Percentiles rank a stretch among this genome's conserved stretches.
phyloP scores from a whole-genome alignment of 1,140 invertebrate species.

The Harpegnathos saltator region DNA sequence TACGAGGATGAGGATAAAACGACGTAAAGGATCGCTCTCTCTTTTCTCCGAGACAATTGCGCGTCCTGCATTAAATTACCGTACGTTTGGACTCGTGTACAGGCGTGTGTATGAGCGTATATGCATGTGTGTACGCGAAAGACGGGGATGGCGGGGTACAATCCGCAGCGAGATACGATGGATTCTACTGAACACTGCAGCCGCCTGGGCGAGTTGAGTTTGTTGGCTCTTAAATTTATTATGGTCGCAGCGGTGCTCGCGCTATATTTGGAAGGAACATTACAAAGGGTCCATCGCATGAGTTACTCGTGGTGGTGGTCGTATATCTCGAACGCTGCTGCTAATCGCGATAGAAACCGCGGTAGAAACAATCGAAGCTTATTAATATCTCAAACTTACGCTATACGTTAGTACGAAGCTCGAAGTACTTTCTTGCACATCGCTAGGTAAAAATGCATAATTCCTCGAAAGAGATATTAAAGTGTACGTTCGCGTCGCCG shows the following conservation, averaged over 20 bases:
- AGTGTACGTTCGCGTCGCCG: not conserved
- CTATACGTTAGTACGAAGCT: slow-evolving; percentile 46
- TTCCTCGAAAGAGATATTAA: slow-evolving; percentile 22
- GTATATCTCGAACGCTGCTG: not conserved
- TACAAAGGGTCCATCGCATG: slow-evolving; percentile 2
- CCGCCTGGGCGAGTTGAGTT: not conserved
- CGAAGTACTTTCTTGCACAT: slow-evolving; percentile 43
- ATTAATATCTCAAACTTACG: slow-evolving; percentile 41
- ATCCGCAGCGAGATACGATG: slow-evolving; percentile 42
- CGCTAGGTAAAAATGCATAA: slow-evolving; percentile 33
- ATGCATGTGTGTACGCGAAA: not conserved
- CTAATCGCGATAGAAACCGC: not conserved
- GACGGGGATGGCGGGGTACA: too few relatives aligned
- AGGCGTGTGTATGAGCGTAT: not conserved
- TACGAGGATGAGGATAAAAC: slow-evolving; percentile 54
- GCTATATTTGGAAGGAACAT: slow-evolving; percentile 40
- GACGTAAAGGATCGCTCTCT: slow-evolving; percentile 48
- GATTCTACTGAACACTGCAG: slow-evolving; percentile 8
- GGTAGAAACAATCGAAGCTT: slow-evolving; percentile 33
- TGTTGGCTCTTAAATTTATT: slow-evolving; percentile 15
- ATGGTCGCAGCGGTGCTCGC: not conserved
- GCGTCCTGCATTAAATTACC: not conserved
- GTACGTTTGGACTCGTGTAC: not conserved
- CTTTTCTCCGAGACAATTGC: slow-evolving; percentile 37
- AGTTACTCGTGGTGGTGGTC: not conserved